Evolutionary conservation across 2,113 vertebrate genomes (phyloP).

Genomic region (Propithecus coquereli): DNA sequence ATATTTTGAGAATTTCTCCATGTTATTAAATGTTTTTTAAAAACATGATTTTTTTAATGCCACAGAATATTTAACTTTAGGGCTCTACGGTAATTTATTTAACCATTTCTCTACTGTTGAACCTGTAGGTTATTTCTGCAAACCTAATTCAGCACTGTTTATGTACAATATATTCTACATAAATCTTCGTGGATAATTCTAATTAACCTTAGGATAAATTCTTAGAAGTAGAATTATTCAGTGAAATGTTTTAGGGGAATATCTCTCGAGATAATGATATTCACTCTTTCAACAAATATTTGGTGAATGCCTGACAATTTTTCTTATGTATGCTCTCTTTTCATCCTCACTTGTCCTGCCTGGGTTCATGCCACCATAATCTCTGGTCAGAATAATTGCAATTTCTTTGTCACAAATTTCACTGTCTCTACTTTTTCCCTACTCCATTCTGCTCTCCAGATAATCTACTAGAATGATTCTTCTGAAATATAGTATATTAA

Average conservation of each 20-base stretch:
- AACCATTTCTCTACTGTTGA: not conserved
- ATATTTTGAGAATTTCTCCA: not conserved
- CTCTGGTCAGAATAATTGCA: not conserved
- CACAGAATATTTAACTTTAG: constrained; percentile 11
- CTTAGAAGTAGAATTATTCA: not conserved
- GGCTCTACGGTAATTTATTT: not conserved
- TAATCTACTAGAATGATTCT: not conserved
- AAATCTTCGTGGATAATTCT: constrained; percentile 27
- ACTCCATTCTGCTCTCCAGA: not conserved
- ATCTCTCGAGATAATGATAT: not conserved
- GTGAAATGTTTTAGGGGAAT: not conserved
- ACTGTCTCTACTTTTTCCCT: not conserved
- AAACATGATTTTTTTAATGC: not conserved
- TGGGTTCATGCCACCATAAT: not conserved
- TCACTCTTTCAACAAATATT: not conserved
- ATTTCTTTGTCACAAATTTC: not conserved
- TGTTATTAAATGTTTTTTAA: constrained; percentile 13
- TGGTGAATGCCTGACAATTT: not conserved
- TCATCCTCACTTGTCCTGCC: not conserved
- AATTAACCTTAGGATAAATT: constrained; percentile 37
- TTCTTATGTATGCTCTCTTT: not conserved
- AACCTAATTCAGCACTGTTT: constrained; percentile 13
- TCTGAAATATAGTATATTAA: not conserved
- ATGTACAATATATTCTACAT: not conserved
- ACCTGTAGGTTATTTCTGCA: constrained; percentile 36